These are phyloP conservation scores for Scaptomyza tumidula DNA, from an alignment of 2,888 invertebrate genomes.

Conservation along the genomic window DNA sequence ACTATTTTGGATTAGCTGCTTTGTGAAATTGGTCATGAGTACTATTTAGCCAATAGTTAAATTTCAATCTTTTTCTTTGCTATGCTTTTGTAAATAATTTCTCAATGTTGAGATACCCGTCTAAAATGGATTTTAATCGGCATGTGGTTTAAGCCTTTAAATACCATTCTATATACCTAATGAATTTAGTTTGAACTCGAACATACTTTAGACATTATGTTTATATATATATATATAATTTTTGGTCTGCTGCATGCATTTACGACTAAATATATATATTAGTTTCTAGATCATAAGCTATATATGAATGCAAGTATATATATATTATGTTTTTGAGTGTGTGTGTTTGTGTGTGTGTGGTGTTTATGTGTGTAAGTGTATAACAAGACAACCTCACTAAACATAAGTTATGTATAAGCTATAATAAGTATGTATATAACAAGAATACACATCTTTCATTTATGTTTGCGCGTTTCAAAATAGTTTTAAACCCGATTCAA, in stretches of 20 bases:
- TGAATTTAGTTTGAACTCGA: conserved; percentile 38
- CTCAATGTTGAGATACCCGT: conserved; percentile 39
- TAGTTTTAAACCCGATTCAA: conserved; percentile 70
- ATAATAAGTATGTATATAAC: conserved; percentile 61
- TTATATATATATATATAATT: conserved; percentile 13
- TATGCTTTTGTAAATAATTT: conserved; percentile 53
- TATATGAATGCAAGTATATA: conserved; percentile 33
- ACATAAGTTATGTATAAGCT: conserved; percentile 69
- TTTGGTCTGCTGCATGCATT: conserved; percentile 62
- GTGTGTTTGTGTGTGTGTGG: conserved; percentile 27
- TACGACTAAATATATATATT: conserved; percentile 34
- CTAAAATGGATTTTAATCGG: conserved; percentile 13
- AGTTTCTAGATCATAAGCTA: conserved; percentile 45
- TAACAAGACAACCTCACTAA: conserved; percentile 77
- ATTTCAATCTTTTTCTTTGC: conserved; percentile 16
- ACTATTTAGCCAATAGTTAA: conserved; percentile 27
- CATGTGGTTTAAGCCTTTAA: conserved; percentile 38
- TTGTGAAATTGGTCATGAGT: conserved; percentile 55
- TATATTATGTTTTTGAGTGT: conserved; percentile 15
- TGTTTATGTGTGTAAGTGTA: conserved; percentile 53
- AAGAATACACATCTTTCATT: conserved; percentile 71
- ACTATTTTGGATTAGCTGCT: conserved; percentile 16
- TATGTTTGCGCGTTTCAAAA: conserved; percentile 60
- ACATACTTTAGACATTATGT: conserved; percentile 53
- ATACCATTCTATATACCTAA: conserved; percentile 42